These are phyloP conservation scores for Eudyptes chrysolophus DNA, from an alignment of 2,113 vertebrate genomes.

Conservation along the genomic window DNA sequence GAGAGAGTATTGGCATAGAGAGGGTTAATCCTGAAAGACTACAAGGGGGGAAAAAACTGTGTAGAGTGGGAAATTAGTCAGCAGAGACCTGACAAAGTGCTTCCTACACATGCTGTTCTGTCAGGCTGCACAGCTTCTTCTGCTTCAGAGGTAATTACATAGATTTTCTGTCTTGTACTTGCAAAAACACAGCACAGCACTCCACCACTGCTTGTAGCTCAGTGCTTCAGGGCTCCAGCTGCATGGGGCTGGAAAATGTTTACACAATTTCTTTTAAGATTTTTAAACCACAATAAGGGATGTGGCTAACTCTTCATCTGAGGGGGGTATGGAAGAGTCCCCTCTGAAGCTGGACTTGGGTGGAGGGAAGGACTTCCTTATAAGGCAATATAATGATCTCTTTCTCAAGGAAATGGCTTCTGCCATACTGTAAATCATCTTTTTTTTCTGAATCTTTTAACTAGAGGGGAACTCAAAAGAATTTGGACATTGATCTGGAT, in stretches of 20 bases:
- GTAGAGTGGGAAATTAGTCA: constrained; percentile 80
- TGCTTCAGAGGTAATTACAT: constrained; percentile 99
- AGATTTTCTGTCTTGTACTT: constrained; percentile 99
- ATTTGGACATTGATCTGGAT: background rate
- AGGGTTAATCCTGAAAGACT: constrained; percentile 54
- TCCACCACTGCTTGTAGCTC: constrained; percentile 83
- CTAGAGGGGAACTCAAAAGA: background rate
- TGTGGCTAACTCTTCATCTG: background rate
- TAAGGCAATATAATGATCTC: background rate
- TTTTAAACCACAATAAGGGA: constrained; percentile 59
- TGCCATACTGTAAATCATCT: background rate
- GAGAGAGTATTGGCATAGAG: background rate
- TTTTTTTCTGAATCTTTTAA: background rate
- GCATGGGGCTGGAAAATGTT: constrained; percentile 74
- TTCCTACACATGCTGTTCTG: constrained; percentile 89
- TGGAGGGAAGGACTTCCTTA: background rate
- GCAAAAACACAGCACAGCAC: constrained; percentile 95
- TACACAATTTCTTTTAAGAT: constrained; percentile 75
- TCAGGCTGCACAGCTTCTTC: constrained; percentile 90
- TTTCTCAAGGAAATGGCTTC: background rate
- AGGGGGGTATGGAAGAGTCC: background rate
- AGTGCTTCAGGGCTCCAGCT: constrained; percentile 86
- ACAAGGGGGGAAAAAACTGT: background rate
- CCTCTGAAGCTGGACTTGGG: background rate
- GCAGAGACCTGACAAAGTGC: constrained; percentile 85